Conservation (phyloP, 2,888 invertebrate species). For the Listrodromus nycthemerus region DNA sequence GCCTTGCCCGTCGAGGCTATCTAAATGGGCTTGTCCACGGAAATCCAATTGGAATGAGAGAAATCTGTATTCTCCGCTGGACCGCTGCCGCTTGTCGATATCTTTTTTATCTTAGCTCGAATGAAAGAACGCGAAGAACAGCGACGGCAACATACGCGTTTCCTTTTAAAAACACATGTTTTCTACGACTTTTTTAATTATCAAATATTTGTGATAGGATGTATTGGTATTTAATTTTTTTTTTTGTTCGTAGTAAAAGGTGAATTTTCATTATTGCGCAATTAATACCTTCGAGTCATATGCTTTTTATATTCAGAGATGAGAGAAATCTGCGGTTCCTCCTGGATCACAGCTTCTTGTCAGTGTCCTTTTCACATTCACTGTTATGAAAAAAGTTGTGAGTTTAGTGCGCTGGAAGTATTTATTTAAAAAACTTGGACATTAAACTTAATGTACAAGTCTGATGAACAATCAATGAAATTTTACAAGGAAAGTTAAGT, state of each 20-base stretch:
- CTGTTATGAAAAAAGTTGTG: too few relatives aligned
- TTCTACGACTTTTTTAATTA: constrained; percentile 1
- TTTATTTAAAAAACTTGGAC: too few relatives aligned
- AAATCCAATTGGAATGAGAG: constrained; percentile 55
- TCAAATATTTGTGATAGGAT: not conserved
- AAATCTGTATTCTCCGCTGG: constrained; percentile 37
- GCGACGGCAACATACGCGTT: not conserved
- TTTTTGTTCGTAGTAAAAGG: not conserved
- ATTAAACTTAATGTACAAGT: too few relatives aligned
- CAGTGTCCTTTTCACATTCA: constrained; percentile 12
- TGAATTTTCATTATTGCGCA: constrained; percentile 9
- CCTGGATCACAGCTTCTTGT: not conserved
- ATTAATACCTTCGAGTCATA: constrained; percentile 11
- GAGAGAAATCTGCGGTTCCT: constrained; percentile 43
- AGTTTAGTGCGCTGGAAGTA: too few relatives aligned
- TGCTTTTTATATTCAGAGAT: constrained; percentile 27
- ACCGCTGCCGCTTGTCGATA: constrained; percentile 12
- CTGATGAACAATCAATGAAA: too few relatives aligned
- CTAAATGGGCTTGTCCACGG: constrained; percentile 61
- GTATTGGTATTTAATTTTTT: not conserved
- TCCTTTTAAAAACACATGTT: constrained; percentile 19
- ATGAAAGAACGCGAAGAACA: constrained; percentile 1
- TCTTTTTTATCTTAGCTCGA: constrained; percentile 14
- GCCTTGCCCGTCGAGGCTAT: constrained; percentile 33
- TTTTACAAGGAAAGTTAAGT: too few relatives aligned